Evolutionary conservation across 2,888 invertebrate species (phyloP).

Genomic region (Athrips mouffetella): DNA sequence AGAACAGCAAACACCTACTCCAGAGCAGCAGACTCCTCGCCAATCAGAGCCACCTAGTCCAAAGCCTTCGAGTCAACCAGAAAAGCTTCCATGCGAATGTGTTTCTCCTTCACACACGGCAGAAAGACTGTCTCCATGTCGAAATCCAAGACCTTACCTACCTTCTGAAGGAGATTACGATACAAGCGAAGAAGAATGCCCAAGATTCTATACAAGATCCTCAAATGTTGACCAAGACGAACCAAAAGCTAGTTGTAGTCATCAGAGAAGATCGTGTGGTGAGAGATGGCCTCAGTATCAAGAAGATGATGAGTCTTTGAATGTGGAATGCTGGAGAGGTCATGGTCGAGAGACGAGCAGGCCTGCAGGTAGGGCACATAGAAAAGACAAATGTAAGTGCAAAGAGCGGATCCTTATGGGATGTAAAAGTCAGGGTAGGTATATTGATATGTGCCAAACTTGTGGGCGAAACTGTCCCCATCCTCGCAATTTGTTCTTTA

Average conservation of each 20-base stretch:
- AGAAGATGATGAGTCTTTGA: no score
- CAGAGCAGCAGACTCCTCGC: no score
- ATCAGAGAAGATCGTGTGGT: not conserved
- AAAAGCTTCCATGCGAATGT: no score
- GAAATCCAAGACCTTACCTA: not conserved
- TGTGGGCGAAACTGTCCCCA: conserved; percentile 1
- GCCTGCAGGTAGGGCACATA: no score
- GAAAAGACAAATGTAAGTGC: conserved; percentile 1
- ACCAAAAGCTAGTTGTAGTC: not conserved
- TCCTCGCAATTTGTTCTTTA: not conserved
- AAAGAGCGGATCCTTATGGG: not conserved
- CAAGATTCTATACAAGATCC: no score
- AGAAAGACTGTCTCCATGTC: no score
- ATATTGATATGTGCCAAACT: not conserved
- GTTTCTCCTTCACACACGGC: not conserved
- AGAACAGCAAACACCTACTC: no score
- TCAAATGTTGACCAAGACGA: no score
- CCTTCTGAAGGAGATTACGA: not conserved
- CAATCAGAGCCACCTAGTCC: no score
- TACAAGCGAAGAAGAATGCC: not conserved
- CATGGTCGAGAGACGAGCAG: not conserved
- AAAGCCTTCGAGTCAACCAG: no score
- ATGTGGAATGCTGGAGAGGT: not conserved
- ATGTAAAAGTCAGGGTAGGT: not conserved
- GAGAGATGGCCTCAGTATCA: no score